A percentile compares a stretch with the other conserved stretches of the same genome.
Conservation (phyloP, 92 coral and sea anemone genomes). For the Palythoa caribaeorum region DNA sequence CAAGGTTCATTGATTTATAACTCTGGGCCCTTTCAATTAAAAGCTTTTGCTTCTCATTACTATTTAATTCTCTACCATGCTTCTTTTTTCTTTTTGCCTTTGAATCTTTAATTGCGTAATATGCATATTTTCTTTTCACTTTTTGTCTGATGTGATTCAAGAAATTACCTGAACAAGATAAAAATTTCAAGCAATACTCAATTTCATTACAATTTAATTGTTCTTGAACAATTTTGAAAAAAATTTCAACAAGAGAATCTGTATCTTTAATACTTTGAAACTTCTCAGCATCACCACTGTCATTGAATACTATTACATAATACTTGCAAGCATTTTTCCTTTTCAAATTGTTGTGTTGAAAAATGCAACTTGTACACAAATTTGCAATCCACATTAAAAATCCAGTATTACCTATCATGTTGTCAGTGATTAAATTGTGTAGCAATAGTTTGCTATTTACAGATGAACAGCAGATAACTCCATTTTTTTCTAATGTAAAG, state of each 20-base stretch:
- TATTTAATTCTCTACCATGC: neutral
- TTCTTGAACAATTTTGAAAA: neutral
- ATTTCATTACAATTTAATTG: neutral
- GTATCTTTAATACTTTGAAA: constrained; percentile 4
- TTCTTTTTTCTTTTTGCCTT: neutral
- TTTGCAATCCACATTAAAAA: no score
- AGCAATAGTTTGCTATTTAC: neutral
- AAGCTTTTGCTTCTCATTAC: constrained; percentile 3
- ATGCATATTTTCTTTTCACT: neutral
- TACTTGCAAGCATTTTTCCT: neutral
- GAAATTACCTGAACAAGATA: neutral
- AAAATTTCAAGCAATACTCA: neutral
- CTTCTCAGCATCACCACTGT: neutral
- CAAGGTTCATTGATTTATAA: constrained; percentile 2
- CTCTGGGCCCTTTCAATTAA: neutral
- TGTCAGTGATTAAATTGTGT: no score
- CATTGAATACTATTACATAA: neutral
- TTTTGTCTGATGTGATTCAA: neutral
- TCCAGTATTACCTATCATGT: no score
- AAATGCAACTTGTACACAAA: constrained; percentile 1
- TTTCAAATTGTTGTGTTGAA: neutral
- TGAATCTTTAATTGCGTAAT: neutral
- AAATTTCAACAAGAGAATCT: neutral
- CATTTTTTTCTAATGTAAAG: neutral
- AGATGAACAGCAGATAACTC: neutral